Conservation (phyloP, 2,888 invertebrate species). For the Cerceris rybyensis region DNA sequence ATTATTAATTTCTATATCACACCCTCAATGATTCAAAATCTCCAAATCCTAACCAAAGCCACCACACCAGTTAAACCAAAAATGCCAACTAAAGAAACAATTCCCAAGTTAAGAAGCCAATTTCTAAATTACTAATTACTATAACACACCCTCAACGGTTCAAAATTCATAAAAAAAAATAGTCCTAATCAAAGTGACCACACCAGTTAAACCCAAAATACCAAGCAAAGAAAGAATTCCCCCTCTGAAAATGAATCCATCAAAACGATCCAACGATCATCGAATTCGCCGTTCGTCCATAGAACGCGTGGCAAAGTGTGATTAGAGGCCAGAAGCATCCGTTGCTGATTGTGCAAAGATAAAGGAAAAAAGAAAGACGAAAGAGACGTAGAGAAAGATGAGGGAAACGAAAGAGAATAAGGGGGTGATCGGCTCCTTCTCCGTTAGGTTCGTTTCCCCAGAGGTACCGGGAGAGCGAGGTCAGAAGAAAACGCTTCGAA, state of each 20-base stretch:
- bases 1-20: too few relatives aligned
- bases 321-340: constrained; percentile 70
- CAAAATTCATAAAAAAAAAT: too few relatives aligned
- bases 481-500: constrained; percentile 26
- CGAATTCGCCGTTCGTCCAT: constrained; percentile 20
- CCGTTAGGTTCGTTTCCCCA: constrained; percentile 52
- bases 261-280: neutral
- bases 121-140: too few relatives aligned
- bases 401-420: constrained; percentile 11
- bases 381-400: neutral
- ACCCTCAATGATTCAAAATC: too few relatives aligned
- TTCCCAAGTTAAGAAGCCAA: too few relatives aligned
- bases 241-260: neutral
- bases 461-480: constrained; percentile 48
- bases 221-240: neutral
- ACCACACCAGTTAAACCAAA: too few relatives aligned
- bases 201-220: too few relatives aligned
- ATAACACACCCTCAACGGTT: too few relatives aligned
- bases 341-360: constrained; percentile 78
- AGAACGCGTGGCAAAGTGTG: constrained; percentile 55
- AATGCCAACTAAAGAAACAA: too few relatives aligned
- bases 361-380: constrained; percentile 64
- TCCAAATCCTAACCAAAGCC: too few relatives aligned
- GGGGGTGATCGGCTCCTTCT: constrained; percentile 58
- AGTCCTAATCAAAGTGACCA: too few relatives aligned